Evolutionary conservation across 1,140 invertebrate species (phyloP), one percentile per base, ranked within the genome.

Genomic region (Octopus bimaculoides): DNA sequence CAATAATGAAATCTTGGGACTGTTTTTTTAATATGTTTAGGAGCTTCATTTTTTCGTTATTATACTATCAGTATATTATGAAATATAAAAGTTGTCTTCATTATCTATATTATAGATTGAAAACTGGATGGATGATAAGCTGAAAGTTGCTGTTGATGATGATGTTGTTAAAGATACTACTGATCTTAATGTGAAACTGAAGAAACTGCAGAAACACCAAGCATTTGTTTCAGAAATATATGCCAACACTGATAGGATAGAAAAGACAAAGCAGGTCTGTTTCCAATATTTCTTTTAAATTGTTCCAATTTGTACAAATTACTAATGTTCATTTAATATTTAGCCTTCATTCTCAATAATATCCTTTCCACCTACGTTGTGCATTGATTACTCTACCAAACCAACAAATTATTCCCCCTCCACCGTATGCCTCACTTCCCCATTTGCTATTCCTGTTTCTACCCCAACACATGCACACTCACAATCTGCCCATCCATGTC

Each of bases 171-270:
- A 96, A 76, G 96, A 99, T 85, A 93, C 95, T 0, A 96, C 94
- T 4, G 98, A 98, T 90, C 91, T 99, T 26, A 95, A 98, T 86
- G 96, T 95, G 85, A 41, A 41, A 41, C 97, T 99, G 86, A 98
- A 97, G 91, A 96, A 97, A 87, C 91, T 99, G n/a, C 96, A 99
- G 89, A 98, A 98, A 88, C 97, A 98, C 89, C 97, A 99, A 91
- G 96, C 97, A 0, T 98, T 99, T 91, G 95, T 98, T 88, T 96
- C 97, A 1, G 97, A 99, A 90, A 91, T 99, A 56, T 92, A 94
- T 1, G 96, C 97, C 10, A 97, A 99, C 91, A 93, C 95, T 82
- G 93, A 94, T 12, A 92, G 95, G 79, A 95, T 99, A 66, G 92
- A 94, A 76, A 94, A 96, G 87, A 95, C 99, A 20, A 93, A 94